Conservation (phyloP, 2,113 vertebrate genomes). For the Rostratula benghalensis region DNA sequence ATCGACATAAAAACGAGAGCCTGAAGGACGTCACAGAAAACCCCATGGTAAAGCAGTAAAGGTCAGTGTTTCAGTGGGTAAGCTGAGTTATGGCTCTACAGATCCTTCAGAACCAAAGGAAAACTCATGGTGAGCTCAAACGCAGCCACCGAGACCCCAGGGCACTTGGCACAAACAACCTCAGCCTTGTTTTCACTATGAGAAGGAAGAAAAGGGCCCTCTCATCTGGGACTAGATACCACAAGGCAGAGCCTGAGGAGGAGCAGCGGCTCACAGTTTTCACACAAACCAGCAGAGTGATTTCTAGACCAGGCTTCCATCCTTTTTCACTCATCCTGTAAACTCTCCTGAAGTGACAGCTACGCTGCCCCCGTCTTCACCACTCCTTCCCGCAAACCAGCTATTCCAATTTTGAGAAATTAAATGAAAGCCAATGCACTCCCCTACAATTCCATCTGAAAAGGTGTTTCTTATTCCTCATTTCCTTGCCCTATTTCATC, state of each 20-base stretch:
- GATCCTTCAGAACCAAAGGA: not conserved
- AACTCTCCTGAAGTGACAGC: not conserved
- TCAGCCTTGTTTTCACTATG: not conserved
- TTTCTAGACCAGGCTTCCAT: not conserved
- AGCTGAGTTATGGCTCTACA: fast-evolving
- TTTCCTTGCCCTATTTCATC: constrained; percentile 20
- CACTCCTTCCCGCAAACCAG: not conserved
- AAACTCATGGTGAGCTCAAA: not conserved
- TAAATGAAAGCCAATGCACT: not conserved
- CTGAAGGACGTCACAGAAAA: not conserved
- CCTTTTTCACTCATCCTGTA: not conserved
- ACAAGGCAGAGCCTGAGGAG: not conserved
- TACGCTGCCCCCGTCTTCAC: not conserved
- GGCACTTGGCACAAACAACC: not conserved
- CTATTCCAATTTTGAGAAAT: constrained; percentile 22
- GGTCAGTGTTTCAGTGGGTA: not conserved
- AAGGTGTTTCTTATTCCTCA: constrained; percentile 6
- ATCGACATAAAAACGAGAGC: not conserved
- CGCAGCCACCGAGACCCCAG: not conserved
- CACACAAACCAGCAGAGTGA: not conserved
- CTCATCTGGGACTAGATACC: not conserved
- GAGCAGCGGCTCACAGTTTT: not conserved
- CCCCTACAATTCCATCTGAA: not conserved
- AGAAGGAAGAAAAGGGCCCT: not conserved
- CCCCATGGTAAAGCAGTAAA: not conserved